Evolutionary conservation across 2,888 invertebrate genomes (phyloP).

Genomic region (Blera fallax): DNA sequence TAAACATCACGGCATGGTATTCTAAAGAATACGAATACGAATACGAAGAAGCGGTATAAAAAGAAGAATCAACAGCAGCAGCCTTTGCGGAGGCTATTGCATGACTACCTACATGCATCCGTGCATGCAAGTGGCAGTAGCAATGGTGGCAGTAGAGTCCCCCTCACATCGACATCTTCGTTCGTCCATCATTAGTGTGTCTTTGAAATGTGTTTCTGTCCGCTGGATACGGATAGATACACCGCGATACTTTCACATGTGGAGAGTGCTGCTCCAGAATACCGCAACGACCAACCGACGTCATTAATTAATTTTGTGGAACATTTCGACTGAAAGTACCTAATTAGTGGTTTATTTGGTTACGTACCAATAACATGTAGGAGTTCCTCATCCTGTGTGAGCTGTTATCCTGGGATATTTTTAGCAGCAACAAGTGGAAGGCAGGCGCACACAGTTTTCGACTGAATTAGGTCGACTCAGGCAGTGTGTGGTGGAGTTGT

Average conservation of each 20-base stretch:
- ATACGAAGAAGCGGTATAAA: neutral
- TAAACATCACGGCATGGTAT: constrained; percentile 16
- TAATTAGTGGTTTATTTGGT: constrained; percentile 32
- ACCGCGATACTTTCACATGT: neutral
- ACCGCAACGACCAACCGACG: neutral
- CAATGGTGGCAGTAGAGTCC: neutral
- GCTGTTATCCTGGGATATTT: neutral
- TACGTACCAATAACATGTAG: neutral
- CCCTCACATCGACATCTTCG: neutral
- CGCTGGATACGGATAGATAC: neutral
- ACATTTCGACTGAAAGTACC: neutral
- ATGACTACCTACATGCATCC: constrained; percentile 15
- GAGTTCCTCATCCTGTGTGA: neutral
- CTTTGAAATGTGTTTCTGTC: neutral
- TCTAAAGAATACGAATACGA: neutral
- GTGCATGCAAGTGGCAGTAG: neutral
- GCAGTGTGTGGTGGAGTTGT: neutral
- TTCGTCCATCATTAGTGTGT: neutral
- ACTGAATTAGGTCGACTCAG: constrained; percentile 20
- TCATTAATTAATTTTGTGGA: constrained; percentile 21
- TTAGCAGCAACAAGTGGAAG: neutral
- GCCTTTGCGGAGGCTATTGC: too few species aligned
- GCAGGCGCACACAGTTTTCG: neutral
- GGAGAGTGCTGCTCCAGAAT: neutral
- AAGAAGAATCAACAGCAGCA: neutral